phyloP scores from a whole-genome alignment of 2,113 vertebrate genomes.

The Ptychochromis oligacanthus region DNA sequence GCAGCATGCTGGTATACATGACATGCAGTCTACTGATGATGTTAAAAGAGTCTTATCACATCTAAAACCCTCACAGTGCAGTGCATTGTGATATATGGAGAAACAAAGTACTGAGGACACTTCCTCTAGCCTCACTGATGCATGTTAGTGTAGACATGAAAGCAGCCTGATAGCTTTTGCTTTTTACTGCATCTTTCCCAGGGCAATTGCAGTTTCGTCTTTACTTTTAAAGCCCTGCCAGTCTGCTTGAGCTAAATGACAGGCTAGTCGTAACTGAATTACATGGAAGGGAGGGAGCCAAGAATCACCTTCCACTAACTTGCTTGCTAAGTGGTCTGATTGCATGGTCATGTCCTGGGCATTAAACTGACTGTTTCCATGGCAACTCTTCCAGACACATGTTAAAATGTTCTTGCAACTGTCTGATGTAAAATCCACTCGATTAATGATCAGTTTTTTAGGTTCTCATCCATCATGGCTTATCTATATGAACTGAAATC shows the following conservation, averaged over 20 bases:
- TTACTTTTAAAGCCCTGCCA: conserved; percentile 64
- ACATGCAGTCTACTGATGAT: conserved; percentile 23
- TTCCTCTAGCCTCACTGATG: conserved; percentile 31
- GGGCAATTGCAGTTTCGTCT: conserved; percentile 64
- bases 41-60: conserved; percentile 25
- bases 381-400: conserved; percentile 19
- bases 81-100: neutral
- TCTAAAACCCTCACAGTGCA: conserved; percentile 28
- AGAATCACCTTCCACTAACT: conserved; percentile 60
- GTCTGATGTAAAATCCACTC: conserved; percentile 21
- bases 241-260: conserved; percentile 61
- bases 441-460: neutral
- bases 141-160: conserved; percentile 51
- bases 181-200: conserved; percentile 42
- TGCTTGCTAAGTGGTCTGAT: conserved; percentile 67
- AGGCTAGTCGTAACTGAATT: conserved; percentile 68
- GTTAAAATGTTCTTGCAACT: conserved; percentile 28
- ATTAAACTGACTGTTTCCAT: conserved; percentile 44
- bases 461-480: neutral
- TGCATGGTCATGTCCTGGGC: conserved; percentile 52
- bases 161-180: conserved; percentile 38
- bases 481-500: neutral
- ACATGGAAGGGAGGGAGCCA: conserved; percentile 50
- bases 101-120: conserved; percentile 33
- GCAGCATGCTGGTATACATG: conserved; percentile 15